Conservation (phyloP, 2,888 invertebrate genomes). For the Dendrolimus pini region DNA sequence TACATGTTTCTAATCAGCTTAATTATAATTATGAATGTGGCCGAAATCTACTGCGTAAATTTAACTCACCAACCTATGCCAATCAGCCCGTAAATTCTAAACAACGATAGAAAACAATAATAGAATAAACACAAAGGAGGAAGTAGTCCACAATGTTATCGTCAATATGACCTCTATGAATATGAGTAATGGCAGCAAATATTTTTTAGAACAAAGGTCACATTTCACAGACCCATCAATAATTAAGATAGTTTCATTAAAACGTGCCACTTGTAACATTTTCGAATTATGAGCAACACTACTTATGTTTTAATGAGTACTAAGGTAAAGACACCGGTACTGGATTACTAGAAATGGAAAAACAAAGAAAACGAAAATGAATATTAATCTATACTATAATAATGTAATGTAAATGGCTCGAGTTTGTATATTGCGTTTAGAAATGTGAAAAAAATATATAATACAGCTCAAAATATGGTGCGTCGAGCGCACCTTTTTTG, state of each 20-base stretch:
- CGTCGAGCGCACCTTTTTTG: too few species aligned
- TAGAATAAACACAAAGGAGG: background rate
- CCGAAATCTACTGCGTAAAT: background rate
- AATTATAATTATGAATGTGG: background rate
- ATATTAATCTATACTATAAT: too few species aligned
- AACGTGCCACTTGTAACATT: background rate
- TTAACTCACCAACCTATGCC: background rate
- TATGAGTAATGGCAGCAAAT: slow-evolving; percentile 1
- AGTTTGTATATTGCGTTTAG: too few species aligned
- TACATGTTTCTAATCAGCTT: too few species aligned
- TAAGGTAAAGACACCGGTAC: background rate
- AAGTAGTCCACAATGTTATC: background rate
- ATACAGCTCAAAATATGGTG: too few species aligned
- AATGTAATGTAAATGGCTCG: too few species aligned
- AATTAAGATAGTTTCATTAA: background rate
- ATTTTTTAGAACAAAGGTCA: slow-evolving; percentile 1
- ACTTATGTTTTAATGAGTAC: background rate
- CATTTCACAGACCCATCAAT: slow-evolving; percentile 1
- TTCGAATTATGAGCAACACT: background rate
- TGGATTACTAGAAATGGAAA: background rate
- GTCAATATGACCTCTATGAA: slow-evolving; percentile 1
- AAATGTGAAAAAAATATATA: too few species aligned
- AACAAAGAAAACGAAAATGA: too few species aligned
- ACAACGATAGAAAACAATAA: background rate
- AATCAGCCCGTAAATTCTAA: background rate